phyloP scores from a whole-genome alignment of 2,888 invertebrate genomes.

The Apamea epomidion region DNA sequence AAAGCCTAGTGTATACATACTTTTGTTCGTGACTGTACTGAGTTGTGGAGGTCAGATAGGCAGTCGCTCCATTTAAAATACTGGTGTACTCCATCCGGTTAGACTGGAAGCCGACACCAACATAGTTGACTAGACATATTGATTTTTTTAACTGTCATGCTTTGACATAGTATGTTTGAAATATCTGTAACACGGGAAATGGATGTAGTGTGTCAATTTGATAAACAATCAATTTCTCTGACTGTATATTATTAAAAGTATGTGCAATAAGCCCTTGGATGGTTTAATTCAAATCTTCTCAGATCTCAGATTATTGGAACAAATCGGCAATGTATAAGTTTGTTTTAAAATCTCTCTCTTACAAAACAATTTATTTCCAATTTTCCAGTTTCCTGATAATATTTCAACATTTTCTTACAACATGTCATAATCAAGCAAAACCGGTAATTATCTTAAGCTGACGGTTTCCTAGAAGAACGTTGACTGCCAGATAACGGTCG shows the following conservation, averaged over 20 bases:
- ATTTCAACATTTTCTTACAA: no score
- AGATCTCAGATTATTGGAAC: background rate
- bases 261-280: constrained; percentile 4
- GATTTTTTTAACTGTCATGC: background rate
- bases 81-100: background rate
- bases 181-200: background rate
- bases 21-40: no score
- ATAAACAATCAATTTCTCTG: background rate
- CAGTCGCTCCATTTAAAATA: background rate
- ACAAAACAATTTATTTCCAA: background rate
- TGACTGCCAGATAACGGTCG: no score
- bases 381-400: background rate
- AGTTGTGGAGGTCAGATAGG: background rate
- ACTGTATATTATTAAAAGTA: background rate
- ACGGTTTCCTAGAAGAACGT: no score
- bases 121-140: background rate
- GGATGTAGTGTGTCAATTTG: background rate
- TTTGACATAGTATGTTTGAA: background rate
- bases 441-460: no score
- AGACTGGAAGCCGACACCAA: background rate
- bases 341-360: no score
- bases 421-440: no score
- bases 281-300: background rate
- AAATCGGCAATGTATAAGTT: background rate
- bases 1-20: no score